A percentile compares a stretch with the other conserved stretches of the same genome.
These are phyloP conservation scores for Tetraodon nigroviridis DNA, from an alignment of 2,113 vertebrate genomes.

Conservation along the genomic window DNA sequence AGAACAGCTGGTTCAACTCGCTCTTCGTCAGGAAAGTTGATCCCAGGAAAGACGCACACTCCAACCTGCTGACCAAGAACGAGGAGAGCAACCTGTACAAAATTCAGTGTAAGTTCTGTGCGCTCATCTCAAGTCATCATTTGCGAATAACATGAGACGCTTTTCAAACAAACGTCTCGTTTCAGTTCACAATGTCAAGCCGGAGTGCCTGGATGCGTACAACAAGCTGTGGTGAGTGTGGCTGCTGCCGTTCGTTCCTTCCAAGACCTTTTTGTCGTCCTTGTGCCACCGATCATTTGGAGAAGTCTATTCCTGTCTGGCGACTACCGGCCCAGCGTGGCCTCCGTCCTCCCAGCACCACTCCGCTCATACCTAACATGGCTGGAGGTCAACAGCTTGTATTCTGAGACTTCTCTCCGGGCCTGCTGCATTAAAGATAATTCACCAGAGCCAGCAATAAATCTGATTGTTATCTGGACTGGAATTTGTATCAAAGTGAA, in stretches of 20 bases:
- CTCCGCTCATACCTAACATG: conserved; percentile 35
- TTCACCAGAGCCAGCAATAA: conserved; percentile 1
- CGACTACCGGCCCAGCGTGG: conserved; percentile 21
- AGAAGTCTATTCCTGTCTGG: conserved; percentile 49
- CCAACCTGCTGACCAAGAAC: conserved; percentile 89
- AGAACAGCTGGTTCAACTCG: conserved; percentile 92
- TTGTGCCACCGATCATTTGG: no score
- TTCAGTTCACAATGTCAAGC: conserved; percentile 99
- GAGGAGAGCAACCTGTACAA: conserved; percentile 95
- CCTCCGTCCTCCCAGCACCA: conserved; percentile 10
- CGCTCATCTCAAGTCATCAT: background rate
- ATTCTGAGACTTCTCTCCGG: conserved; percentile 10
- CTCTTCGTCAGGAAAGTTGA: conserved; percentile 94
- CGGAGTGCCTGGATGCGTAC: conserved; percentile 93
- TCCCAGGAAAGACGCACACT: conserved; percentile 92
- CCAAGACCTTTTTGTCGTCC: no score
- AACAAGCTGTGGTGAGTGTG: conserved; percentile 93
- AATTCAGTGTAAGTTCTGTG: conserved; percentile 85
- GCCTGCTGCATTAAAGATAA: conserved; percentile 8
- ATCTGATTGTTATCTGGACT: background rate
- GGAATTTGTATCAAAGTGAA: background rate
- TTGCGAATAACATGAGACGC: background rate
- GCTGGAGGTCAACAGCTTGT: background rate
- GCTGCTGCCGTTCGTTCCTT: background rate
- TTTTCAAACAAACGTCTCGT: conserved; percentile 43